phyloP scores from a whole-genome alignment of 2,113 vertebrate species.

The Piprites chloris region DNA sequence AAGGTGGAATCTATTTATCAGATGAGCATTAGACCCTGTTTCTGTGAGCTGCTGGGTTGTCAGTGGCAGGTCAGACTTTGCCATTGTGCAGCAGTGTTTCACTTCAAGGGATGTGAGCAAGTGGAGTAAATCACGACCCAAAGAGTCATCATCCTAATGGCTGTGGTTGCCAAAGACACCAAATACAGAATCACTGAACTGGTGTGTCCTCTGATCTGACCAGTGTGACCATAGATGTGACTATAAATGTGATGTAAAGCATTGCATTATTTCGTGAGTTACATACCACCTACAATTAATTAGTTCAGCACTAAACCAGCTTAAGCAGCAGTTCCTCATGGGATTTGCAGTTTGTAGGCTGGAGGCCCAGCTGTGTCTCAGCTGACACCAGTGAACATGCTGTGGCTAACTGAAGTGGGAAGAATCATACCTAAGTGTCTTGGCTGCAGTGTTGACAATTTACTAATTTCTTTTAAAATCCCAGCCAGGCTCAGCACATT shows the following conservation, averaged over 20 bases:
- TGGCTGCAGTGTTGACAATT: neutral
- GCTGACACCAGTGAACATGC: neutral
- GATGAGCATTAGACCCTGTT: neutral
- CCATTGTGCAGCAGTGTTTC: neutral
- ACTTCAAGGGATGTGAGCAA: neutral
- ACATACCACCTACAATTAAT: neutral
- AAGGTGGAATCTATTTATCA: neutral
- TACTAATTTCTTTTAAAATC: neutral
- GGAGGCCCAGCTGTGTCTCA: neutral
- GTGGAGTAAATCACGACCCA: neutral
- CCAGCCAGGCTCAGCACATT: neutral
- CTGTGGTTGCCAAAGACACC: neutral
- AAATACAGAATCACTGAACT: no score
- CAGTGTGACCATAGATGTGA: rapidly evolving
- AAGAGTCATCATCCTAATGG: neutral
- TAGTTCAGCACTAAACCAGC: neutral
- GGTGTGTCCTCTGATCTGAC: rapidly evolving
- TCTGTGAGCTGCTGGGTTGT: neutral
- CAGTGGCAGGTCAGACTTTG: neutral
- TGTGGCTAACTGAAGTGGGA: neutral
- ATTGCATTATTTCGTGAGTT: neutral
- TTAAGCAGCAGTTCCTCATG: neutral
- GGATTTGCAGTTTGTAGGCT: neutral
- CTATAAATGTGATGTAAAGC: neutral
- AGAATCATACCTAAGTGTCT: neutral